A percentile compares a stretch with the other conserved stretches of the same genome.
Evolutionary conservation across 92 coral and sea anemone genomes (phyloP).

Genomic region (Nematostella vectensis): DNA sequence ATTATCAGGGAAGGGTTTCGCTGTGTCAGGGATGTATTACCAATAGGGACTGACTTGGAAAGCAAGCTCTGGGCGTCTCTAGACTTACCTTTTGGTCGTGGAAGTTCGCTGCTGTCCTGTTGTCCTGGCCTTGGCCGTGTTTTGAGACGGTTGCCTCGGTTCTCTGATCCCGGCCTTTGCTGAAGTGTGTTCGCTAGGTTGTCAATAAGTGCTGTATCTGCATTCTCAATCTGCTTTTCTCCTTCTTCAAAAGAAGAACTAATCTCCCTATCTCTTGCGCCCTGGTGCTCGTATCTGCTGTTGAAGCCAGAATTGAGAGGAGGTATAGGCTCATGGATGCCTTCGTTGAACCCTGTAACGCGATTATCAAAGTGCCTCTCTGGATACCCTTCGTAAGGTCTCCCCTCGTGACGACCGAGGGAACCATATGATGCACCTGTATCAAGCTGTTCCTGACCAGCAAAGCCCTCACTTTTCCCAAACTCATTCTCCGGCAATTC

Average conservation of each 20-base stretch:
- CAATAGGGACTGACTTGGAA: neutral
- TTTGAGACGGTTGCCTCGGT: neutral
- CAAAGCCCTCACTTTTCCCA: neutral
- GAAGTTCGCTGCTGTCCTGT: neutral
- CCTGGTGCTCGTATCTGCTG: neutral
- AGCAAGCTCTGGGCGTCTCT: neutral
- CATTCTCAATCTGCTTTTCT: neutral
- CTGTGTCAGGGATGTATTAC: slow-evolving; percentile 4
- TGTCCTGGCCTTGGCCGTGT: neutral
- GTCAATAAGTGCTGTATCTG: neutral
- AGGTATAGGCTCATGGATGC: neutral
- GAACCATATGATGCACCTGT: no score
- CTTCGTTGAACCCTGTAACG: neutral
- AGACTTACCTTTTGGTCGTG: neutral
- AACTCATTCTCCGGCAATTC: no score
- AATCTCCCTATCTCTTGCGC: neutral
- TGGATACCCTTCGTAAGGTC: neutral
- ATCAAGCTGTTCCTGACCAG: no score
- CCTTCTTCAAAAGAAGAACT: neutral
- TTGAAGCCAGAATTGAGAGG: no score
- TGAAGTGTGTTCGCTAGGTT: neutral
- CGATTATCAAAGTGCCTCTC: neutral
- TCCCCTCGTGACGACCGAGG: neutral
- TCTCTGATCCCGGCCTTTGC: neutral
- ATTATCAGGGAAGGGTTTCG: slow-evolving; percentile 2